These are phyloP conservation scores for Acronicta aceris DNA, from an alignment of 2,888 invertebrate genomes.

Conservation along the genomic window DNA sequence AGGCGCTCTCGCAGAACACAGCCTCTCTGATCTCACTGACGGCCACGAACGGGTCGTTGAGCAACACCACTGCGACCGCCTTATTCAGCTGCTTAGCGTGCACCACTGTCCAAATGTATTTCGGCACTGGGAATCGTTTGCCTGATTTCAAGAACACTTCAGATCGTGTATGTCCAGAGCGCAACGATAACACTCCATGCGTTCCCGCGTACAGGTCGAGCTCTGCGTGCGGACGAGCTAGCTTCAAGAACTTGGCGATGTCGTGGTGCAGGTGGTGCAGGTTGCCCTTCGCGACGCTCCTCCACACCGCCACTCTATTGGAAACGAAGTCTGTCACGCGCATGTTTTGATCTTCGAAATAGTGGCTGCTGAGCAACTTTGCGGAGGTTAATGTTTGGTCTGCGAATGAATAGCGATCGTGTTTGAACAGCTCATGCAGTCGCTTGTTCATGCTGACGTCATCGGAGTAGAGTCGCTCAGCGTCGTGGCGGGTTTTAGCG, in stretches of 20 bases:
- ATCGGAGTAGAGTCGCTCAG: constrained; percentile 79
- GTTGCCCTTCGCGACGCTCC: constrained; percentile 77
- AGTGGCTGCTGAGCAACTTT: constrained; percentile 68
- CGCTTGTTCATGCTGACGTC: constrained; percentile 72
- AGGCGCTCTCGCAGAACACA: constrained; percentile 80
- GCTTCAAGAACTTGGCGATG: constrained; percentile 63
- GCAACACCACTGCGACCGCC: constrained; percentile 73
- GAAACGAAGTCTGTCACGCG: constrained; percentile 79
- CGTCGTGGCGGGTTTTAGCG: constrained; percentile 72
- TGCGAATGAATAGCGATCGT: constrained; percentile 72
- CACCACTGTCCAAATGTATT: constrained; percentile 80
- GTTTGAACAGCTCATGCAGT: constrained; percentile 72
- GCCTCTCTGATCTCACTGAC: constrained; percentile 80
- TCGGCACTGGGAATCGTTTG: constrained; percentile 79
- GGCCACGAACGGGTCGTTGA: constrained; percentile 83
- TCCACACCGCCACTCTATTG: constrained; percentile 77
- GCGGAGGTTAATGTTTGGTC: constrained; percentile 73
- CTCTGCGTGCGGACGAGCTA: constrained; percentile 45
- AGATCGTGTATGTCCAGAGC: constrained; percentile 60
- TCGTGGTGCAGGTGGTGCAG: constrained; percentile 75
- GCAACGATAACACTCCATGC: constrained; percentile 67
- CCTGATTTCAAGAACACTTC: constrained; percentile 60
- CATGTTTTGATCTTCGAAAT: constrained; percentile 78
- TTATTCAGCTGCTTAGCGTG: constrained; percentile 51
- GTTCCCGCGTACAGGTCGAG: constrained; percentile 74